Evolutionary conservation across 2,113 vertebrate species (phyloP), one percentile per base, ranked within the genome.

Genomic region (Neolamprologus fasciatus): DNA sequence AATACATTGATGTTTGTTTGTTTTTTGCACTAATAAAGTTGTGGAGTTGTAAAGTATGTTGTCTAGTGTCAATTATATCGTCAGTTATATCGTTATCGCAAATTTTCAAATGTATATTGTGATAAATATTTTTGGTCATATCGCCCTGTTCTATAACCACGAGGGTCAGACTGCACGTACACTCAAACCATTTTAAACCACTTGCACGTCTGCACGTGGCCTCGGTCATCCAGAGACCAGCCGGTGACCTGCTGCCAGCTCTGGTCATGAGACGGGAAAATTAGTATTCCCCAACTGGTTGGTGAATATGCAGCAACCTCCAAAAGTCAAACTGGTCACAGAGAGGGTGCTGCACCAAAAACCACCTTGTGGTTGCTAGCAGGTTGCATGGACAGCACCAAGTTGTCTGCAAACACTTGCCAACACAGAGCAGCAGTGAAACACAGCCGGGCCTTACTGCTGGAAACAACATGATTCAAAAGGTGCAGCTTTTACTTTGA

Each of bases 401-500:
- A 66, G 31, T n/a, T 66, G 31, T 66, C 31, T 66, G 31, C 58
- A 63, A 63, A 63, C 57, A 61, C 28, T 33, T 10, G 58, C 58
- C 28, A 63, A 63, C 61, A 66, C 61, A 35, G 33, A 66, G 31
- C 31, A 35, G 61, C 31, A 12, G 31, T 66, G 31, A 12, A n/a
- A 66, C 31, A 35, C 31, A 66, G 61, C 10, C 0, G 6, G 61
- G 61, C 17, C 58, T 35, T 3, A n/a, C 31, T 12, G 31, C 6
- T n/a, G 61, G 9, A 66, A 63, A 63, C 54, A 26, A 0, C 17
- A 66, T 35, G 1, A 35, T 66, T 66, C 31, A 66, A 35, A 2
- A 35, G 31, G 61, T 66, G 17, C 61, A n/a, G 17, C 61, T n/a
- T 66, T 66, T 66, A 66, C 31, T 66, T 66, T 66, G 61, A 66